A percentile compares a stretch with the other conserved stretches of the same genome.
phyloP scores from a whole-genome alignment of 1,140 invertebrate species.

The Mizuhopecten yessoensis region DNA sequence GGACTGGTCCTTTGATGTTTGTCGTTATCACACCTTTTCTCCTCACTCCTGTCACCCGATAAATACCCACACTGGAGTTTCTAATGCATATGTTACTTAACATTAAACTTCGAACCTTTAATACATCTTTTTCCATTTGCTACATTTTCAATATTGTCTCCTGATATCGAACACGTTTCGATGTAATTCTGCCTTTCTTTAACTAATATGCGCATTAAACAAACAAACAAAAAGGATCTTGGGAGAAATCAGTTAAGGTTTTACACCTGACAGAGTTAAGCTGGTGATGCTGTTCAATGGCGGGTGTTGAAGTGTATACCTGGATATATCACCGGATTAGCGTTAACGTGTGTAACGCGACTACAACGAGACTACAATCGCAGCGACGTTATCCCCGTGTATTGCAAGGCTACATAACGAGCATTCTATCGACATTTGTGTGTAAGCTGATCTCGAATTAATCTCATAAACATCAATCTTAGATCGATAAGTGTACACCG shows the following conservation, averaged over 20 bases:
- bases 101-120: background rate
- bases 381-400: background rate
- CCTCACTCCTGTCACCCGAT: background rate
- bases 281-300: background rate
- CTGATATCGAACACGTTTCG: background rate
- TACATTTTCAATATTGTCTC: too few species aligned
- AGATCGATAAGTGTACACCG: background rate
- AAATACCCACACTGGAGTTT: background rate
- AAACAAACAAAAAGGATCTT: too few species aligned
- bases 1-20: background rate
- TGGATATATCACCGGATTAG: background rate
- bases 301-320: background rate
- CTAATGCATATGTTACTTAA: background rate
- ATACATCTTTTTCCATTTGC: background rate
- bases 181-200: background rate
- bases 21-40: slow-evolving; percentile 26
- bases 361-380: background rate
- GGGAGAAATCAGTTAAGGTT: background rate
- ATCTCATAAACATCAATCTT: background rate
- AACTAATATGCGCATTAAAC: background rate
- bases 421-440: background rate
- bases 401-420: background rate
- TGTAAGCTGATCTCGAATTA: background rate
- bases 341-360: background rate
- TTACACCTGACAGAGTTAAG: background rate